These are phyloP conservation scores for Oreochromis spilurus DNA, from an alignment of 2,113 vertebrate species.

Conservation along the genomic window DNA sequence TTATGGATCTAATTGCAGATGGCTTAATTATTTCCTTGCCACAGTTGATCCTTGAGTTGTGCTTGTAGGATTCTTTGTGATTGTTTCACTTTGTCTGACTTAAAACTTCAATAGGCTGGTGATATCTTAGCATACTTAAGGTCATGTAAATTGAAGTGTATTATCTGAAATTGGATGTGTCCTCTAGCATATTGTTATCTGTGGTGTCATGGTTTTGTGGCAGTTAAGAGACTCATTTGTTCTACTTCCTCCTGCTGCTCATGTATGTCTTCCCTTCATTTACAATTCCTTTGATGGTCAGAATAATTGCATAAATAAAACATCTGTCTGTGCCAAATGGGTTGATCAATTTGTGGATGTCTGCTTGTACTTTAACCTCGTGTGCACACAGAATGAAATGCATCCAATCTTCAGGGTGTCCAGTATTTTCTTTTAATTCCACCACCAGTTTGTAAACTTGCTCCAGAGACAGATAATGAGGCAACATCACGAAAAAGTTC, in stretches of 20 bases:
- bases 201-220: neutral
- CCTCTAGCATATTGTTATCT: neutral
- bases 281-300: constrained; percentile 11
- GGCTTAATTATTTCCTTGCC: neutral
- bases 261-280: constrained; percentile 9
- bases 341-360: constrained; percentile 22
- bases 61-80: neutral
- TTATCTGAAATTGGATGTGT: neutral
- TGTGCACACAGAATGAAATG: neutral
- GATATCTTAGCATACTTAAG: neutral
- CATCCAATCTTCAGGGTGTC: neutral
- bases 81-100: neutral
- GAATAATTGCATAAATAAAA: constrained; percentile 34
- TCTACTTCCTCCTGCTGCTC: neutral
- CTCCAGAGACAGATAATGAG: neutral
- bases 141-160: neutral
- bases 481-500: neutral
- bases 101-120: neutral
- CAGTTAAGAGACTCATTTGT: neutral
- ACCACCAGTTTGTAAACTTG: neutral
- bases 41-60: neutral
- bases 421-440: neutral
- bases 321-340: neutral
- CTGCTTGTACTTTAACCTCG: neutral
- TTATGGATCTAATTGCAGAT: neutral